phyloP scores from a whole-genome alignment of 2,113 vertebrate genomes.

The Marmota flaviventris region DNA sequence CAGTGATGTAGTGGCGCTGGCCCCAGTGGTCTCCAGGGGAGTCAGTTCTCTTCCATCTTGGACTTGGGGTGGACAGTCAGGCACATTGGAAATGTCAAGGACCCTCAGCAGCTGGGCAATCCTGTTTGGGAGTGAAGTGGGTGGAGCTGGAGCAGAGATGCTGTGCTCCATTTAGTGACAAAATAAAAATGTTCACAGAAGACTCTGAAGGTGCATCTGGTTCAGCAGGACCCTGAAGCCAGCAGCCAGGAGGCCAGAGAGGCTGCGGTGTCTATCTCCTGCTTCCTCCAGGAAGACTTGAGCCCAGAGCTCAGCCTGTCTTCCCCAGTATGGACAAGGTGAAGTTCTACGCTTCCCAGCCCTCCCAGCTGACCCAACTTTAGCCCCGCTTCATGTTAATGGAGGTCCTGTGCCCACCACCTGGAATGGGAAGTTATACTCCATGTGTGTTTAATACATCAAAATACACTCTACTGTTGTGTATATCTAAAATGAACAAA shows the following conservation, averaged over 20 bases:
- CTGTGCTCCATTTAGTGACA: not conserved
- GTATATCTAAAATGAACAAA: too few species aligned
- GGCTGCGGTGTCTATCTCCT: too few species aligned
- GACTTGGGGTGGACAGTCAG: not conserved
- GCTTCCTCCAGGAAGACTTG: too few species aligned
- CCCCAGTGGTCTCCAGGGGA: rapidly evolving
- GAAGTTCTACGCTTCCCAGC: too few species aligned
- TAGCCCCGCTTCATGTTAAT: too few species aligned
- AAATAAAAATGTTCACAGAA: not conserved
- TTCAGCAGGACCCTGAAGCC: not conserved
- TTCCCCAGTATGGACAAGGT: too few species aligned
- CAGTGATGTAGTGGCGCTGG: not conserved
- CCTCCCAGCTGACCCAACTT: too few species aligned
- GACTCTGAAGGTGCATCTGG: not conserved
- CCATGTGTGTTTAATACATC: too few species aligned
- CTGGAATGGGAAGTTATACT: too few species aligned
- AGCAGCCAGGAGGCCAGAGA: not conserved
- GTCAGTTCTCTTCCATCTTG: not conserved
- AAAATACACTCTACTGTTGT: too few species aligned
- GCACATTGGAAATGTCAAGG: not conserved
- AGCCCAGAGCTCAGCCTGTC: too few species aligned
- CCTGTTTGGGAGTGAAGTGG: not conserved
- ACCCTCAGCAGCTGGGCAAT: not conserved
- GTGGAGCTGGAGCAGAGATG: not conserved
- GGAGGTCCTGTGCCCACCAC: too few species aligned